Conservation (phyloP, 2,888 invertebrate species). For the Homarus gammarus region DNA sequence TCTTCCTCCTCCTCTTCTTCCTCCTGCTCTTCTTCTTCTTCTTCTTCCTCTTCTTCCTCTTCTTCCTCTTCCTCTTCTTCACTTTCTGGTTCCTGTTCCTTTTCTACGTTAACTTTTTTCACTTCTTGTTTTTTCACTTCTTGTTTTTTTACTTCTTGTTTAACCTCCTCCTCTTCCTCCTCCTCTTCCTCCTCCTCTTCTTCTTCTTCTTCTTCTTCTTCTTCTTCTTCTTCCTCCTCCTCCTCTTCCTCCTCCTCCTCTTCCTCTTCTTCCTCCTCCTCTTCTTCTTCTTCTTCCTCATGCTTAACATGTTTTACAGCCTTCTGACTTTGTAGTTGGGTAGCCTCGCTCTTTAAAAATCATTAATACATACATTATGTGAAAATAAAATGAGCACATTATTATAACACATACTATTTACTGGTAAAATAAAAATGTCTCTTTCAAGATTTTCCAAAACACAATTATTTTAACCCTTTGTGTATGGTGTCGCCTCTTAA, state of each 20-base stretch:
- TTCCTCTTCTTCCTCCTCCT: conserved; percentile 26
- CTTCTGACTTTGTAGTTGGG: conserved; percentile 16
- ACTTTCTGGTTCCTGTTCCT: conserved; percentile 10
- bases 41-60: neutral
- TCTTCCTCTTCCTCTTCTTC: conserved; percentile 17
- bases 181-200: conserved; percentile 32
- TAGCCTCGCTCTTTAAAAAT: conserved; percentile 26
- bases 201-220: conserved; percentile 50
- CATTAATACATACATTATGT: neutral
- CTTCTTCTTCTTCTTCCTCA: conserved; percentile 33
- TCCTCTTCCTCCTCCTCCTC: conserved; percentile 28
- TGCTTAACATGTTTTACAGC: neutral
- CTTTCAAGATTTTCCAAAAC: too few relatives aligned
- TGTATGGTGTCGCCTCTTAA: too few relatives aligned
- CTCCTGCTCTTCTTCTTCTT: conserved; percentile 35
- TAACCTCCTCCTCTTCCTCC: neutral
- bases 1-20: conserved; percentile 36
- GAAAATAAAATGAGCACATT: too few relatives aligned
- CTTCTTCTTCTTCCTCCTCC: conserved; percentile 24
- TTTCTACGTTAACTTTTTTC: conserved; percentile 19
- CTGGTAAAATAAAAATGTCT: too few relatives aligned
- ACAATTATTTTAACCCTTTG: too few relatives aligned
- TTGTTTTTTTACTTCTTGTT: neutral
- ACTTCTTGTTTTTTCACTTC: neutral
- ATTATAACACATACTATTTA: too few relatives aligned